A percentile compares a stretch with the other conserved stretches of the same genome.
Evolutionary conservation across 2,113 vertebrate species (phyloP).

Genomic region (Dermatemys mawii): DNA sequence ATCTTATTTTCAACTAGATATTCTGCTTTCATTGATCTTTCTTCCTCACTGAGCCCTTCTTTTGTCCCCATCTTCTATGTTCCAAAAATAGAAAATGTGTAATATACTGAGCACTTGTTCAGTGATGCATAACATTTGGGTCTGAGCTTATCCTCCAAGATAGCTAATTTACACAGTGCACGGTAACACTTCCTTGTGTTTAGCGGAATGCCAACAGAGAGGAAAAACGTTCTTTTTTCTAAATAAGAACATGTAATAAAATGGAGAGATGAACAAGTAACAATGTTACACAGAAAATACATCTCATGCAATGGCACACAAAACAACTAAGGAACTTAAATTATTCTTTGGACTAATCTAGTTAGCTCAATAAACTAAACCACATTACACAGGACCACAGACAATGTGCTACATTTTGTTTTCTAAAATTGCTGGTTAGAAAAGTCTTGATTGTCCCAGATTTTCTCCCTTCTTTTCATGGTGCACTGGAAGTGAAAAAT

Average conservation of each 20-base stretch:
- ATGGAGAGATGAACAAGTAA: not conserved
- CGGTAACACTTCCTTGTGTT: not conserved
- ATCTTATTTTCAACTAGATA: not conserved
- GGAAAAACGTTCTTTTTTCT: not conserved
- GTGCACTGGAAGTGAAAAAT: not conserved
- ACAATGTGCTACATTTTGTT: not conserved
- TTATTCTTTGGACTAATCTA: not conserved
- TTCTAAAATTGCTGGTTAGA: not conserved
- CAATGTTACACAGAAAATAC: not conserved
- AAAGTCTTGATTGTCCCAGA: slow-evolving; percentile 7
- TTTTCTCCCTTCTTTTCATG: not conserved
- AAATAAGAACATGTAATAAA: not conserved
- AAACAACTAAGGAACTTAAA: not conserved
- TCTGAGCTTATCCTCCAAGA: slow-evolving; percentile 30
- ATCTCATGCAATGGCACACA: not conserved
- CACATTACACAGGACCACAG: not conserved
- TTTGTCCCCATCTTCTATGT: not conserved
- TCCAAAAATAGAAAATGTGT: slow-evolving; percentile 3
- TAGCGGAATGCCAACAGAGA: not conserved
- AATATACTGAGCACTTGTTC: slow-evolving; percentile 2
- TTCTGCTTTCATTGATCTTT: not conserved
- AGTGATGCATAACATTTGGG: not conserved
- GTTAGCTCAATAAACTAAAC: not conserved
- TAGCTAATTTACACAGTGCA: slow-evolving; percentile 19
- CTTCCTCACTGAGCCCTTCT: not conserved